Conservation (phyloP, 2,888 invertebrate genomes). For the Coelinius sp. region DNA sequence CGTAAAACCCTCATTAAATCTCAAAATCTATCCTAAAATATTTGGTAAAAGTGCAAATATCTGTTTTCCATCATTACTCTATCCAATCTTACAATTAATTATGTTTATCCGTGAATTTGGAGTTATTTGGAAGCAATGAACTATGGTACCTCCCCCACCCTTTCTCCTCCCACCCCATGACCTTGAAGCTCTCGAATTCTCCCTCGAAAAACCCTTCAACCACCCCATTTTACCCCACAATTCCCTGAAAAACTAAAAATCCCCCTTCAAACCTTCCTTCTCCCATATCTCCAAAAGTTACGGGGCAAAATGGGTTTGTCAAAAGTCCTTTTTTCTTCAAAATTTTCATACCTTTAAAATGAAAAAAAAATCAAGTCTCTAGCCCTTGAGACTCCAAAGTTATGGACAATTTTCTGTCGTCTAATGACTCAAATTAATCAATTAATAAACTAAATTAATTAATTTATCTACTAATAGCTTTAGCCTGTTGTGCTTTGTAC, state of each 20-base stretch:
- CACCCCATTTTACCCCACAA: not conserved
- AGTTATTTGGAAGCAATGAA: constrained; percentile 8
- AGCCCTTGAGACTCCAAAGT: too few relatives aligned
- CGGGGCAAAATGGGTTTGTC: too few relatives aligned
- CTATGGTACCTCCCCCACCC: not conserved
- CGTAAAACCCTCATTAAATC: not conserved
- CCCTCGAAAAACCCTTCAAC: not conserved
- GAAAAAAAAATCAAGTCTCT: too few relatives aligned
- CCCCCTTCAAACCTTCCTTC: too few relatives aligned
- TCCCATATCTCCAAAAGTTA: too few relatives aligned
- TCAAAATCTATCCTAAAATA: not conserved
- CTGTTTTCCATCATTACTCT: not conserved
- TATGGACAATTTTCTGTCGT: too few relatives aligned
- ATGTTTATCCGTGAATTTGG: constrained; percentile 3
- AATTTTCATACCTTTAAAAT: too few relatives aligned
- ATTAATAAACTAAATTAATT: constrained; percentile 25
- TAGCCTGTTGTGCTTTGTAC: constrained; percentile 78
- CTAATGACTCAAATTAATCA: too few relatives aligned
- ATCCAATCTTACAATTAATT: not conserved
- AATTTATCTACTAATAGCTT: constrained; percentile 64
- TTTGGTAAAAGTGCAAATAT: constrained; percentile 28
- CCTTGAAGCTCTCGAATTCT: not conserved
- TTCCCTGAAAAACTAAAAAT: not conserved
- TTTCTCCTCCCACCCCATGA: not conserved
- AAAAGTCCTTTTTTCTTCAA: too few relatives aligned